Base-by-base conservation (phyloP, 2,888 invertebrate species). In the Scrobipalpa costella region DNA sequence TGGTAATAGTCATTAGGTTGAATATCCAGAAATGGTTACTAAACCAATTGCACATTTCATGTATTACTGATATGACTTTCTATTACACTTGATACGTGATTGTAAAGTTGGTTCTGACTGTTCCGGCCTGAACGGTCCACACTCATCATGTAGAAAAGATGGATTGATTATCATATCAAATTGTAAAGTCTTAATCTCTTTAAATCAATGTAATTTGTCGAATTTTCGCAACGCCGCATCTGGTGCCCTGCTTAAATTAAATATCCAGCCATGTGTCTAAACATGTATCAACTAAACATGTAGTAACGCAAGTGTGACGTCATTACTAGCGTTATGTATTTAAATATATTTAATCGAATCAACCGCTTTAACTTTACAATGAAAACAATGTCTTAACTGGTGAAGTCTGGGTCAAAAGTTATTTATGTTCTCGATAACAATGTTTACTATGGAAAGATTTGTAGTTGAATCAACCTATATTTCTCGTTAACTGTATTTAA, bases 1-100 rank as follows among this genome's bases (percentile, higher is more conserved):
- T 84, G 85, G 85, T 86, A 80, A 85, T 87, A 86, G 83, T 80
- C 76, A 76, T 81, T 86, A 85, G 84, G 78, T 81, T 81, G 78
- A 73, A 79, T 79, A 78, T 79, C 76, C 78, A 78, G 75, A 78
- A 73, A 78, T 77, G 77, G 78, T 80, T 80, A 83, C 80, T 80
- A 79, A 79, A 82, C 72, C 68, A 65, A 71, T 69, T 81, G 76
- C 78, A 79, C 79, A 74, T 74, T 77, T 71, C 78, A 73, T 74
- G 75, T 75, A 77, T 75, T 74, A 70, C 68, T 69, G 68, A 63
- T 70, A 65, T 71, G 68, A 68, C 68, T 71, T 55, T 65, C 66
- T 52, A 62, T 64, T 66, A 65, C 62, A 64, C 61, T 64, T 58
- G 64, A 61, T 55, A 62, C 19, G 62, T 67, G 59, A 55, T 40